Base-by-base conservation (phyloP, 2,888 invertebrate species). In the Acrobasis repandana region DNA sequence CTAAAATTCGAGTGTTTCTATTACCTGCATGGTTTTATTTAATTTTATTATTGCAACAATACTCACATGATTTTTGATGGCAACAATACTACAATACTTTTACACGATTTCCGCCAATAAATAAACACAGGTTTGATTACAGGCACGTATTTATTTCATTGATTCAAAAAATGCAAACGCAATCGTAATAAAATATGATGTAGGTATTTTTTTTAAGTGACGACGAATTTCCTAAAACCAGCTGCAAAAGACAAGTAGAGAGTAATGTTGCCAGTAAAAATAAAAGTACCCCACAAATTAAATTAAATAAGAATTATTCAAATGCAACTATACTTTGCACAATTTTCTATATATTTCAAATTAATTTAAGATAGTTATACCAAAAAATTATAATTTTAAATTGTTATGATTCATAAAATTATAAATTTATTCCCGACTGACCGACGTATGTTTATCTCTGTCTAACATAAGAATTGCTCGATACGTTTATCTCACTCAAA, bases 41-140 rank as follows among this genome's bases (percentile, higher is more conserved):
- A 76, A 82, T 78, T 88, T 87, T 82, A 82, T 82, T 80, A 85
- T 88, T 90, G 91, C 90, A 90, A 91, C 90, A 90, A 74, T 79
- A 87, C 85, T 83, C 70, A 85, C 85, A 50, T 61, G 63, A 66
- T 82, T 81, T 79, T 81, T 79, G 73, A 83, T 90, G 90, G 89
- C 90, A 90, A 90, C 90, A 89, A 88, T 82, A 63, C n/a, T n/a
- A n/a, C n/a, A n/a, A n/a, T n/a, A 61, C 64, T 60, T 64, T 63
- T 61, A 66, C 61, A 59, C 62, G 58, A 47, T 43, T 43, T 52
- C n/a, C 43, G 43, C n/a, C 43, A 43, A 11, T 5, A 43, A 14
- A 14, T 43, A 14, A 43, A 43, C 43, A 43, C 43, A 43, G n/a
- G 43, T n/a, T 43, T 43, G 43, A 1, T 14, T 11, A 14, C 43